Conservation (phyloP, 2,113 vertebrate genomes). For the Odobenus rosmarus region DNA sequence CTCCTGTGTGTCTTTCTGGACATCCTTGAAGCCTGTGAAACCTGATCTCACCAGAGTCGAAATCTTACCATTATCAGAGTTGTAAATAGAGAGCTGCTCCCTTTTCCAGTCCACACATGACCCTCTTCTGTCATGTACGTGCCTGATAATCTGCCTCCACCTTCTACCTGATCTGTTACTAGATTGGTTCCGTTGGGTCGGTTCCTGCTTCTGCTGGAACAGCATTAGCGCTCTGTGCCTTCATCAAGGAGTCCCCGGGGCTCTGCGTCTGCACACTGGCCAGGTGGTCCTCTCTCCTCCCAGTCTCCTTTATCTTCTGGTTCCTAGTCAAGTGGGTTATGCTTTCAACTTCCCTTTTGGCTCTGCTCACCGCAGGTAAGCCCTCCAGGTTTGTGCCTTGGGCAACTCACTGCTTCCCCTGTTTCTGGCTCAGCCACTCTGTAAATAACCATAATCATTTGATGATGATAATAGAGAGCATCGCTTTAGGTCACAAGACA, state of each 20-base stretch:
- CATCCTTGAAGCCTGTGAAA: neutral
- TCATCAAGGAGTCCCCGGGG: neutral
- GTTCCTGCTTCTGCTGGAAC: neutral
- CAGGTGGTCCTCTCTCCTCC: neutral
- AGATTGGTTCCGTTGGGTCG: neutral
- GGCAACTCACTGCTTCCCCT: neutral
- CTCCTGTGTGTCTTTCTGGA: neutral
- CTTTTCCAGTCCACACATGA: neutral
- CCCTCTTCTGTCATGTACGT: neutral
- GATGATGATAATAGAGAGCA: neutral
- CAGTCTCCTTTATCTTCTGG: neutral
- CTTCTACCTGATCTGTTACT: neutral
- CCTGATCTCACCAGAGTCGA: neutral
- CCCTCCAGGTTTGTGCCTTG: neutral
- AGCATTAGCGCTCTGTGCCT: neutral
- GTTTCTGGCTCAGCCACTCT: neutral
- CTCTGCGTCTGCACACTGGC: neutral
- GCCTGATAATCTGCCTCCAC: neutral
- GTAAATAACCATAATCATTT: neutral
- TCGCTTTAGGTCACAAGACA: neutral
- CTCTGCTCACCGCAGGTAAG: neutral
- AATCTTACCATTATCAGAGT: neutral
- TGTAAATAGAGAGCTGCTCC: neutral
- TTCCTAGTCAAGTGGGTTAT: neutral
- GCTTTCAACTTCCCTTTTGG: neutral